Percentiles rank a stretch among this genome's conserved stretches.
Conservation (phyloP, 2,113 vertebrate genomes). For the Panthera uncia region DNA sequence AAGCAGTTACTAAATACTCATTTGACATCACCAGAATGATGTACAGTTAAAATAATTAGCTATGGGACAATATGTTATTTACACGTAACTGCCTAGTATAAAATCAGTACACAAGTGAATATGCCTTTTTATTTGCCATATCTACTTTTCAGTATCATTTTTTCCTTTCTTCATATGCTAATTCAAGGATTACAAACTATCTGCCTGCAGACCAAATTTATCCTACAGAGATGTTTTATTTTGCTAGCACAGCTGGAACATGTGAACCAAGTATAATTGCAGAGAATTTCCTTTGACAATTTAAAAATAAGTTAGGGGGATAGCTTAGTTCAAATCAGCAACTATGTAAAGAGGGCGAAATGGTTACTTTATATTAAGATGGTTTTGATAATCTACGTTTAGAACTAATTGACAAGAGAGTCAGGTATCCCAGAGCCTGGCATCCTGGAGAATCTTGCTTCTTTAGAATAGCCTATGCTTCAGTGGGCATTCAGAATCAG, state of each 20-base stretch:
- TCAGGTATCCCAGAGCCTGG: neutral
- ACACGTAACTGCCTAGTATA: neutral
- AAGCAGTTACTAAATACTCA: conserved; percentile 27
- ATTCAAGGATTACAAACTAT: conserved; percentile 7
- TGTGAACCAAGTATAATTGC: neutral
- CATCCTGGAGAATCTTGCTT: neutral
- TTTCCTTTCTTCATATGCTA: neutral
- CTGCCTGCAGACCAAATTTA: neutral
- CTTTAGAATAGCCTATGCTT: neutral
- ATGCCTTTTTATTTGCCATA: conserved; percentile 22
- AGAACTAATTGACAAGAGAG: conserved; percentile 25
- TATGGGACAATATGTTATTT: neutral
- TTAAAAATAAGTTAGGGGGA: neutral
- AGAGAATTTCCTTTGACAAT: conserved; percentile 24
- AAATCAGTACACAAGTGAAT: conserved; percentile 23
- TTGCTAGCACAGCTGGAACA: neutral
- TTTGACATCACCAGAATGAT: neutral
- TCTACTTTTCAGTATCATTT: conserved; percentile 4
- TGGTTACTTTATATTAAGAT: conserved; percentile 27
- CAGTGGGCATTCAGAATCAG: neutral
- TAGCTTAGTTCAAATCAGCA: neutral
- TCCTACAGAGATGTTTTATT: neutral
- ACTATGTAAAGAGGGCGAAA: neutral
- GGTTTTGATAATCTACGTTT: conserved; percentile 7
- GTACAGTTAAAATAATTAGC: neutral